Evolutionary conservation across 2,797 vertebrate species (phyloP).

Genomic region (Crax fasciolata): DNA sequence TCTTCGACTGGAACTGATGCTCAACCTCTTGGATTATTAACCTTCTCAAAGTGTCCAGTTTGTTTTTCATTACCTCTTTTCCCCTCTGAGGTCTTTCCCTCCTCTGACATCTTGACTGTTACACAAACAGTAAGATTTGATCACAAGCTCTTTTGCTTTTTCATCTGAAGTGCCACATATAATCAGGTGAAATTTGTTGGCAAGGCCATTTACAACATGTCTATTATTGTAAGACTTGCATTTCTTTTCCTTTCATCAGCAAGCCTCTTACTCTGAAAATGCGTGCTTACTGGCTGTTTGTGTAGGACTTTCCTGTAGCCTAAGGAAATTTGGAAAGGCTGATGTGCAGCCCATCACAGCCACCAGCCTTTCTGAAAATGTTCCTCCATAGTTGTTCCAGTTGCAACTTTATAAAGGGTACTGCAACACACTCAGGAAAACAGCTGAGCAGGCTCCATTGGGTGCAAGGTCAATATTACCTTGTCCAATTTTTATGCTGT

Average conservation of each 20-base stretch:
- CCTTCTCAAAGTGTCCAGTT: neutral
- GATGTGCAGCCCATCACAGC: neutral
- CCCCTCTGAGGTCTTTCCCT: neutral
- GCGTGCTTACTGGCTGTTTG: neutral
- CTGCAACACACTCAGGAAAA: neutral
- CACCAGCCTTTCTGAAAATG: neutral
- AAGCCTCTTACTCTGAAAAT: neutral
- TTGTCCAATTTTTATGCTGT: neutral
- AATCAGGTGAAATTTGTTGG: neutral
- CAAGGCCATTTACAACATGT: neutral
- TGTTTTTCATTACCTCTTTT: neutral
- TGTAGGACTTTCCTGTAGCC: neutral
- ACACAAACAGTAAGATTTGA: neutral
- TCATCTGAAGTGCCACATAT: neutral
- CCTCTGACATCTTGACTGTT: neutral
- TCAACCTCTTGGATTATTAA: neutral
- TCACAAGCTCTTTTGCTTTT: neutral
- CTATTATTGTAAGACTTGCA: neutral
- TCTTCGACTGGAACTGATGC: neutral
- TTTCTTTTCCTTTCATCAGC: neutral
- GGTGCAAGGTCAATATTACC: neutral
- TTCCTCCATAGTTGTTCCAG: neutral
- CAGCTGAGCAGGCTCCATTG: neutral
- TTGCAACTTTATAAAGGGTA: neutral
- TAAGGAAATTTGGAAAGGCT: neutral